Base-by-base conservation (phyloP, 2,888 invertebrate genomes). In the Nematopogon swammerdamellus region DNA sequence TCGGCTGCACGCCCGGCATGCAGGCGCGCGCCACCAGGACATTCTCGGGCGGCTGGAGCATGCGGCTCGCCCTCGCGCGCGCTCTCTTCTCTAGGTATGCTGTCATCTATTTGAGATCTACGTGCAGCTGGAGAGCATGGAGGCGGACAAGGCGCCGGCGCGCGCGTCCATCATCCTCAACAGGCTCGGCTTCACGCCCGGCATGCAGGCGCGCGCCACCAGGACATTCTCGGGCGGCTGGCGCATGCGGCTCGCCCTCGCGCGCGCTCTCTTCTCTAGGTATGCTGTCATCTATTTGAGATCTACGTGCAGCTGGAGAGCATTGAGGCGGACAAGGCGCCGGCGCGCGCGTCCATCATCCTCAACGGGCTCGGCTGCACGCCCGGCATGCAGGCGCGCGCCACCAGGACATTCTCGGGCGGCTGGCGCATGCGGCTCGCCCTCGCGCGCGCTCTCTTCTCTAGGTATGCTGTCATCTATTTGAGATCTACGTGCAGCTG, bases 361-460 rank as follows among this genome's bases (percentile, higher is more conserved):
- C 83, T 99, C 16, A 91, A 91, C 56, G 99, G 99, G 74, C 81
- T 99, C 29, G 99, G 99, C 1, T 99, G 99, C 72, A 86, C 89
- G 1, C 82, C 92, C 0, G 89, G 89, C 44, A 94, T 95, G 88
- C 99, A 99, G 74, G 82, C 82, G 14, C 82, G 86, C 53, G 85
- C 91, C 0, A 99, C 98, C 0, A 94, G 83, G 81, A 91, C 95
- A 16, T 99, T 99, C 75, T 97, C 97, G 14, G 99, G 99, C 58
- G 99, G 99, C 11, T 99, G 99, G 99, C 82, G 99, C 57, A 99
- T 99, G 99, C 86, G 99, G 62, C 83, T 99, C 11, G 98, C 99
- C 0, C 74, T 99, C 36, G 98, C 97, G 0, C 83, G 97, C 57
- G 99, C 98, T 4, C 80, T 99, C 10, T 99, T 99, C 71, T 95